Base-by-base conservation (phyloP, 2,888 invertebrate species). In the Caenorhabditis sp. region DNA sequence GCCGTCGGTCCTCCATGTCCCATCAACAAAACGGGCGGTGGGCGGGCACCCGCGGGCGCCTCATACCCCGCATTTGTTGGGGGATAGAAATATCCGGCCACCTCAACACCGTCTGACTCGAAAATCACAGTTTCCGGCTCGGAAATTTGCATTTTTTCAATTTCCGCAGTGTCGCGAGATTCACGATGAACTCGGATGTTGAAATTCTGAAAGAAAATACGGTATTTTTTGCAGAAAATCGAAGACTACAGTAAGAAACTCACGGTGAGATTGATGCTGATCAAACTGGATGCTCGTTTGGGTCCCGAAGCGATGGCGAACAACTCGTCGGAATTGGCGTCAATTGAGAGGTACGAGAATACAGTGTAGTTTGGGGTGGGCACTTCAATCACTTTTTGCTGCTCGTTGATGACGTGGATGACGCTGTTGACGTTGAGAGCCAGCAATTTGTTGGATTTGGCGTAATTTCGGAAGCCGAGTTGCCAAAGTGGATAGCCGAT, bases 1-100 rank as follows among this genome's bases (percentile, higher is more conserved):
- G 85, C 80, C 1, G 90, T 89, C 1, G 90, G 90, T 1, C 90
- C 90, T n/a, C 89, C 88, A 80, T 90, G 90, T 27, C 87, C 88
- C 56, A 87, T 82, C 3, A 90, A 86, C 21, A 90, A 77, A 23
- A 89, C 82, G 1, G 89, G 89, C 8, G 90, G 89, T 8, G 89
- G 89, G 1, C 85, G 76, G 0, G 83, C 81, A 50, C 86, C 87
- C 4, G 69, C 59, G 4, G 78, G 79, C 21, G 72, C 88, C 5
- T 63, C 49, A 70, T 78, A 89, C 54, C 87, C 87, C 59, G 87
- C 86, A 77, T 89, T 89, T 74, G 75, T 78, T 3, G 89, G 89
- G 14, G 86, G 83, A 76, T 89, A 89, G 74, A 77, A 84, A 57
- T 63, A 81, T 1, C 82, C 83, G 36, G 74, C 70, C 8, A 82